A percentile compares a stretch with the other conserved stretches of the same genome.
These are phyloP conservation scores for Limulus polyphemus DNA, from an alignment of 2,888 invertebrate genomes.

Conservation along the genomic window DNA sequence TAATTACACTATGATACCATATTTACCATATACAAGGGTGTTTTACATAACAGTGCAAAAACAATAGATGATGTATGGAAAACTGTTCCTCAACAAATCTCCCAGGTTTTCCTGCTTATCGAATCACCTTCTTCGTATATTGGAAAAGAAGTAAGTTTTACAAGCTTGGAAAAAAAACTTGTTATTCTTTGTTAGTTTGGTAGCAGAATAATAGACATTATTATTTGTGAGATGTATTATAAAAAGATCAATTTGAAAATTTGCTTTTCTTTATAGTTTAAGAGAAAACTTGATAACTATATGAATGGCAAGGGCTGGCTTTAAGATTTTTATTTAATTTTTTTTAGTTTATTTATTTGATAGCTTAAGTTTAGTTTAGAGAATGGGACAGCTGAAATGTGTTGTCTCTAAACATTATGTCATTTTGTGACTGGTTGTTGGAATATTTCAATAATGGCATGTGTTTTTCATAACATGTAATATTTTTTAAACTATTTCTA, in stretches of 20 bases:
- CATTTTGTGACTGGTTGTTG: too few species aligned
- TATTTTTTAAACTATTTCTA: too few species aligned
- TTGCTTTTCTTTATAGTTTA: not conserved
- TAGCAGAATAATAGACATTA: not conserved
- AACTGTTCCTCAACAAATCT: conserved; percentile 37
- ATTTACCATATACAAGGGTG: too few species aligned
- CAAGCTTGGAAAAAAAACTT: not conserved
- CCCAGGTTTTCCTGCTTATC: conserved; percentile 31
- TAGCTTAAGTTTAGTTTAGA: too few species aligned
- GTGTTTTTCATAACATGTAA: too few species aligned
- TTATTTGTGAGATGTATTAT: not conserved
- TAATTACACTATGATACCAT: too few species aligned
- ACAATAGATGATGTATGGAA: conserved; percentile 43
- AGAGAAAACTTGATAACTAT: not conserved
- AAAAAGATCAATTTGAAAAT: not conserved
- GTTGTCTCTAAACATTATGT: too few species aligned
- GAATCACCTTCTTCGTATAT: conserved; percentile 39
- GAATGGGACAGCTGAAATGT: too few species aligned
- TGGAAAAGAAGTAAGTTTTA: conserved; percentile 53
- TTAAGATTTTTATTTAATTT: not conserved
- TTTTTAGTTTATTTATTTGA: too few species aligned
- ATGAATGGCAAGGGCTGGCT: not conserved
- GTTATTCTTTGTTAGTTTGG: not conserved
- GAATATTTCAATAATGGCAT: too few species aligned
- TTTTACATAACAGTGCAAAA: conserved; percentile 1